Base-by-base conservation (phyloP, 2,113 vertebrate species). In the Climacteris rufus region DNA sequence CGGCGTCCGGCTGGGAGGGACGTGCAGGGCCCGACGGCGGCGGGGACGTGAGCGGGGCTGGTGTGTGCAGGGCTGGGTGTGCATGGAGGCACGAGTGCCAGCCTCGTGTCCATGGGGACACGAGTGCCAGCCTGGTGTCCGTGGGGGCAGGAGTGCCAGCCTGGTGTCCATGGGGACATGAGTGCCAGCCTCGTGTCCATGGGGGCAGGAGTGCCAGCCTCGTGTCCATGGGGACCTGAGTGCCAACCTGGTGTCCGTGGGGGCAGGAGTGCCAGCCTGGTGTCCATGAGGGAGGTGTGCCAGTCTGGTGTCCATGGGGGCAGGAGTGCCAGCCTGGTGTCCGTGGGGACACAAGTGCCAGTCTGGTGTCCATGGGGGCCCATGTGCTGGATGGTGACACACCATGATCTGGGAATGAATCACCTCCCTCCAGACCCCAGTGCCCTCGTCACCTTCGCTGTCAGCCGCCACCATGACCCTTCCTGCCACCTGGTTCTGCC, bases 41-140 rank as follows among this genome's bases (percentile, higher is more conserved):
- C 12, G 1, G 68, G 54, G 59, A 57, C 2, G 4, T 14, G 83
- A 68, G 40, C 8, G 1, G 44, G 53, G 63, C 15, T 17, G 42
- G 11, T 0, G 22, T 5, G 52, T 6, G 0, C 2, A 0, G 35
- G 42, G 42, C 40, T 13, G 44, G 6, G 50, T 0, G 15, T 0
- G 13, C 2, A 1, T 0, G 5, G 25, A 16, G 31, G 10, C 3
- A 15, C 9, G 20, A 4, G 24, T 30, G 54, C 24, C 33, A 49
- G 63, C 4, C 56, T n/a, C 8, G n/a, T 2, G 35, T 4, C 24
- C 13, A 1, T 1, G 7, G 39, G 15, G 14, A 3, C 4, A 14
- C 0, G 2, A 3, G 9, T 20, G 31, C 13, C 39, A 21, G 52
- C 3, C 4, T 37, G 22, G 13, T 3, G 47, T 2, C 17, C 3